These are phyloP conservation scores for Coccyzus lansbergi DNA, from an alignment of 2,797 vertebrate species.

Conservation along the genomic window DNA sequence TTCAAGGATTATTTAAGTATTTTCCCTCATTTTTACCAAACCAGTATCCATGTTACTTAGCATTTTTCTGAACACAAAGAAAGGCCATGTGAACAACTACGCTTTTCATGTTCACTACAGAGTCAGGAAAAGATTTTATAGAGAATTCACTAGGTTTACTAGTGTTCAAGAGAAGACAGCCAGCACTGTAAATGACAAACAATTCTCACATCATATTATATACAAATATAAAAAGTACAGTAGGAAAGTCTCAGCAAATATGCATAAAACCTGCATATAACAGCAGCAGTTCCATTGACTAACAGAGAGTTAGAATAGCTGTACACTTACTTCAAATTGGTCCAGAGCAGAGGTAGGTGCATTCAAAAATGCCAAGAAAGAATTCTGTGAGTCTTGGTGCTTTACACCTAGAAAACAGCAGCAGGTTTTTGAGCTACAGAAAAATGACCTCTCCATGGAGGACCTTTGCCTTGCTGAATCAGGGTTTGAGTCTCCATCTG, in stretches of 20 bases:
- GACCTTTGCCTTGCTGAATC: constrained; percentile 64
- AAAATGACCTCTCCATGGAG: constrained; percentile 63
- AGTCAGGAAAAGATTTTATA: neutral
- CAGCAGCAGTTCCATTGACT: neutral
- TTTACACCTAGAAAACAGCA: constrained; percentile 91
- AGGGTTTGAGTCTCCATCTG: neutral
- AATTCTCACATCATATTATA: neutral
- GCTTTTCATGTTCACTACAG: neutral
- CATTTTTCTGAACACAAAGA: neutral
- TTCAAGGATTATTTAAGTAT: neutral
- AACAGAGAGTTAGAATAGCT: constrained; percentile 1
- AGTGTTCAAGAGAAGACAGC: neutral
- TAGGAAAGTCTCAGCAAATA: neutral
- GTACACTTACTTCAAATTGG: constrained; percentile 94
- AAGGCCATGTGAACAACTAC: neutral
- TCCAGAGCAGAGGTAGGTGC: constrained; percentile 94
- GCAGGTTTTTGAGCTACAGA: constrained; percentile 75
- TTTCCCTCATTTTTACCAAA: neutral
- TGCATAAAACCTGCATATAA: neutral
- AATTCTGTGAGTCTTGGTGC: constrained; percentile 99
- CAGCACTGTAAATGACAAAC: neutral
- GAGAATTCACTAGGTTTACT: neutral
- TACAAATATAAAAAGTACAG: neutral
- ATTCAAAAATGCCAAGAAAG: constrained; percentile 98
- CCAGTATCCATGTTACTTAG: neutral